Evolutionary conservation across 2,888 invertebrate genomes (phyloP), one percentile per base, ranked within the genome.

Genomic region (Sclerodermus sp.): DNA sequence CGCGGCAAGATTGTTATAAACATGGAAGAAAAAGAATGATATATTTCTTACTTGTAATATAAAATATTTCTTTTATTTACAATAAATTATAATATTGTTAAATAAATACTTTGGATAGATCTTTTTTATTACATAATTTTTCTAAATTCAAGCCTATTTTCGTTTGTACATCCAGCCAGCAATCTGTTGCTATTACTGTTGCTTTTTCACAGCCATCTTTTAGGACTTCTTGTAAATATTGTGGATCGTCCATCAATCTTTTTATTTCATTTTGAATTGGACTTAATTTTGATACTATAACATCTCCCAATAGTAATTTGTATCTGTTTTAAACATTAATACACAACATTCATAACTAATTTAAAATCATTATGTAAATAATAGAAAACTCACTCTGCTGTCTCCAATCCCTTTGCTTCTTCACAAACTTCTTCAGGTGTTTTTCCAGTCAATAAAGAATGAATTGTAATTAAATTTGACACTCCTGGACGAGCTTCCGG

Each of bases 381-480:
- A n/a, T n/a, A n/a, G n/a, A n/a, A n/a, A 23, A 5, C 23, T 78
- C 82, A 88, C 83, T 86, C 82, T 67, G 86, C 90, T 41, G 94
- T 96, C 74, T 89, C 87, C 37, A 91, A 71, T 9, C 80, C 80
- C 49, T 79, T 74, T 14, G 81, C 84, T 74, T 91, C 87, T 56
- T 82, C 80, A 60, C 88, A 86, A 53, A 91, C 88, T 62, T 88
- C 83, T 58, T 88, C 85, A 1, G 87, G 81, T 44, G 82, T 74
- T 75, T 84, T 81, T 40, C 85, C 89, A 14, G 86, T 84, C 15
- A 91, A 80, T 49, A 90, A 82, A 42, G 91, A 87, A 80, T 95
- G 92, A 55, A 96, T 89, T 48, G 83, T 81, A 57, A 98, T 83
- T 48, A 99, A 82, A 82, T 98, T 98, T 42, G 95, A 83, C 13